Base-by-base conservation (phyloP, 2,888 invertebrate genomes). In the Cheilosia grossa region DNA sequence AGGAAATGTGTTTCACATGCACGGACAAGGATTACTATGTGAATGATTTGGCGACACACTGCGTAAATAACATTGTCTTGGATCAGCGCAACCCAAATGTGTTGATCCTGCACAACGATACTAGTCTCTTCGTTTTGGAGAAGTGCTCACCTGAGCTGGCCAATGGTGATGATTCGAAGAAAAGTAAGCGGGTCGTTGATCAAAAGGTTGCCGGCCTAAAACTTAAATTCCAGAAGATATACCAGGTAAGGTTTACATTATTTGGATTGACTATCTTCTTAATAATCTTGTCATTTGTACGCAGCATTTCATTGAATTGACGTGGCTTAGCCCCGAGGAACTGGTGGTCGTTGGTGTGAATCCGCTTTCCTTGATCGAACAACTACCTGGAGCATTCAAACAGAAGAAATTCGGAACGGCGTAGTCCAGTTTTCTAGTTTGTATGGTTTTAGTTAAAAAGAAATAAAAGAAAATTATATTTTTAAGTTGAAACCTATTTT, bases 281-380 rank as follows among this genome's bases (percentile, higher is more conserved):
- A 27, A 24, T 24, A 13, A 24, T 24, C n/a, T 47, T 47, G 6
- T 17, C 24, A 6, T 24, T 54, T 37, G 21, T 49, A 87, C 87
- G 21, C 92, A 97, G 97, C 96, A 96, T 90, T 92, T 97, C 88
- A 94, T 95, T 7, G 94, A 95, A 87, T 93, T 96, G 85, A 94
- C 94, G 82, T 95, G 95, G 93, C 88, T 97, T 13, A 93, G 93
- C 40, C 91, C 93, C 2, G 94, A 95, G 81, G 97, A 97, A 92
- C 93, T 97, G 88, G 94, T 97, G 5, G 94, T 95, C 1, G 93
- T 98, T 33, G 96, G 97, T 91, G 93, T 96, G 2, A 94, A 95
- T 88, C 96, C 96, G 0, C 92, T 94, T 59, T 93, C 94, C 74
- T 93, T 97, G 51, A 92, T 95, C 7, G 94, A 95, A 61, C 94